Conservation (phyloP, 2,797 vertebrate species). For the Molossus alvarezi region DNA sequence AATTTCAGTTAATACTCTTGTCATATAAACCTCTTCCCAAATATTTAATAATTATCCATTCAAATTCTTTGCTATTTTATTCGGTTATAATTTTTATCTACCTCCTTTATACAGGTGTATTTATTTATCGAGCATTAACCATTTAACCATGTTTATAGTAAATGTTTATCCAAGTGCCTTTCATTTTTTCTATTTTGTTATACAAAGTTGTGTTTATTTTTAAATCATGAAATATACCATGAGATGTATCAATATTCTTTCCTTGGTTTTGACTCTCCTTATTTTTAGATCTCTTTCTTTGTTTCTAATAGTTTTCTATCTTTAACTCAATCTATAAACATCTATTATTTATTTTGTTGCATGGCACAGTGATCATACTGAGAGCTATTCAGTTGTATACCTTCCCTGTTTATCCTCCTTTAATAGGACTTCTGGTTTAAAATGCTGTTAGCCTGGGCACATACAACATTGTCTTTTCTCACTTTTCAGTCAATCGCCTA, state of each 20-base stretch:
- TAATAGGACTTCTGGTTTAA: neutral
- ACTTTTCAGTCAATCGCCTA: neutral
- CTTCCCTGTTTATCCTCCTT: neutral
- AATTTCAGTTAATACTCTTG: neutral
- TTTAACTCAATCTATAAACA: slow-evolving; percentile 18
- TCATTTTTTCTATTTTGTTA: neutral
- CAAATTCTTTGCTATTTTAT: neutral
- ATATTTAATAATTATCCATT: neutral
- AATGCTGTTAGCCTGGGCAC: neutral
- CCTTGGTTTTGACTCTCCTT: neutral
- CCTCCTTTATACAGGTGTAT: neutral
- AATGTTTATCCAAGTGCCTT: neutral
- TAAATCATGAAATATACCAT: neutral
- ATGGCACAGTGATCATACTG: neutral
- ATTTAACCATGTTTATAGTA: neutral
- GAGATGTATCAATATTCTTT: neutral
- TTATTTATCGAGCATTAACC: neutral
- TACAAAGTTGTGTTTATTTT: neutral
- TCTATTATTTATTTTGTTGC: neutral
- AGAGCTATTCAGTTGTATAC: neutral
- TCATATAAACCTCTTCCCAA: neutral
- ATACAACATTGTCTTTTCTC: neutral
- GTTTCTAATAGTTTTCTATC: neutral
- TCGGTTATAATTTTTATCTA: neutral
- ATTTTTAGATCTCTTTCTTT: neutral